phyloP scores from a whole-genome alignment of 2,888 invertebrate genomes.

The Ypsolopha scabrella region DNA sequence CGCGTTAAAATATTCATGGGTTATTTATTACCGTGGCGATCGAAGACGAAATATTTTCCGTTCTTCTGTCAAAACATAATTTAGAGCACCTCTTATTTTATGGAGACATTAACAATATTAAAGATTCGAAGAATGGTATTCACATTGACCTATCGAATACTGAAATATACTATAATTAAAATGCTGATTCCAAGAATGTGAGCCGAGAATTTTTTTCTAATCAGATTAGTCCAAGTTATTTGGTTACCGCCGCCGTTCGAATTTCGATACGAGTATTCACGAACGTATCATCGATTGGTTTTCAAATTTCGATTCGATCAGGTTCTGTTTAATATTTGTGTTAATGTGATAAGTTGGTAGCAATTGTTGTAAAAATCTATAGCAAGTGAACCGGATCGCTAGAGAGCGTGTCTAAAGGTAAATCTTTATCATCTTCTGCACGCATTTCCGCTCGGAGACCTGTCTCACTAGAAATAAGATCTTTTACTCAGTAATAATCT shows the following conservation, averaged over 20 bases:
- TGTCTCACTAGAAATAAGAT: not conserved
- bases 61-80: constrained; percentile 50
- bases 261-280: not conserved
- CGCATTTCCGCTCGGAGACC: constrained; percentile 36
- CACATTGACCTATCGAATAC: constrained; percentile 6
- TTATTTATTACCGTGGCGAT: constrained; percentile 44
- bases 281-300: not conserved
- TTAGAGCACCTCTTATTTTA: constrained; percentile 42
- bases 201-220: not conserved
- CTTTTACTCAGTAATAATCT: not conserved
- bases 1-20: constrained; percentile 45
- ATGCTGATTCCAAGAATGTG: not conserved
- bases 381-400: constrained; percentile 14
- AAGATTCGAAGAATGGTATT: constrained; percentile 38
- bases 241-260: not conserved
- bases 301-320: not conserved
- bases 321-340: not conserved
- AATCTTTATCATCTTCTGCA: constrained; percentile 53
- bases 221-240: not conserved
- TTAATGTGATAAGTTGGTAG: not conserved
- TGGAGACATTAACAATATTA: constrained; percentile 45
- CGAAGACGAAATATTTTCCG: constrained; percentile 36
- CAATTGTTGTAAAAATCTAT: not conserved
- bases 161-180: not conserved
- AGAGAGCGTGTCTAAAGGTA: constrained; percentile 33